Evolutionary conservation across 1,140 invertebrate genomes (phyloP), one percentile per base, ranked within the genome.

Genomic region (Drosophila arizonae): DNA sequence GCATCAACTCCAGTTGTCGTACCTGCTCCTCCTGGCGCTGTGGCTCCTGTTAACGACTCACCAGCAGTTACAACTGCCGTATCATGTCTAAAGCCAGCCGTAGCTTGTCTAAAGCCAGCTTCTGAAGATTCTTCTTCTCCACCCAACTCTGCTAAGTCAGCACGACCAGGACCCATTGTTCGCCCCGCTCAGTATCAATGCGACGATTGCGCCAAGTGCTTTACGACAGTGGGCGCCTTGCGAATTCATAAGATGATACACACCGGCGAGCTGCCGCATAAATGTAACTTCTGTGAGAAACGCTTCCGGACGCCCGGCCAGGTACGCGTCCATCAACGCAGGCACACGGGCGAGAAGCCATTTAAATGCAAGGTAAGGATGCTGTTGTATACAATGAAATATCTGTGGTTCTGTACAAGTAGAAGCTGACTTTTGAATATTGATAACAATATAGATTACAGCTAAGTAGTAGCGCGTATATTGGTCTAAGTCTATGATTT

Each of bases 261-360:
- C 55, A 91, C 90, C 2, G 90, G 90, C 0, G 90, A 80, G 26
- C 21, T 91, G 69, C 90, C 90, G 6, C 64, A 91, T 21, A 84
- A 90, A 48, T 91, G 90, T 46, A 71, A 72, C 46, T 91, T 72
- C 62, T 91, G 90, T 50, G 90, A 91, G 3, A 91, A 91, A 54
- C 84, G 79, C 2, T 91, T 91, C 39, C 87, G 90, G 3, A 91
- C 90, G 3, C 79, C 81, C 15, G 90, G 90, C 2, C 90, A 91
- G 56, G 87, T 91, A 3, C 82, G 77, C 3, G 90, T 91, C 4
- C 98, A 99, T 91, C 97, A 97, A 92, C 94, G 97, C 30, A 96
- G 96, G 1, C 97, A 98, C 90, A 98, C 97, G 0, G 97, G 98
- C 1, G 96, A 96, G 81, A 95, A 95, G 58, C 96, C 96, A 3